phyloP scores from a whole-genome alignment of 2,113 vertebrate genomes.

The Osmerus eperlanus region DNA sequence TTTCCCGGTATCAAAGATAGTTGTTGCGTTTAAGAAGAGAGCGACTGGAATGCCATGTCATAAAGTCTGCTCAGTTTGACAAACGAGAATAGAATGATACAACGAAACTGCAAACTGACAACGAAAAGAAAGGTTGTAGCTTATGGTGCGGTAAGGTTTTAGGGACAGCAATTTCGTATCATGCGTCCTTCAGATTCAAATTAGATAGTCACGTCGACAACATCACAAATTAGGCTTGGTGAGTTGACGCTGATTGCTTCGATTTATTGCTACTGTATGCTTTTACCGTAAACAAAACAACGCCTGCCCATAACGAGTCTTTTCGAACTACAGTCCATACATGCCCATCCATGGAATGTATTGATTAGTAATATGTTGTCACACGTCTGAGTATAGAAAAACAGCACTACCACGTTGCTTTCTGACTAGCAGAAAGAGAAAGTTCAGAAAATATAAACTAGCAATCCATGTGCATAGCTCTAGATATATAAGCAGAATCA shows the following conservation, averaged over 20 bases:
- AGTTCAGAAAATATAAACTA: too few relatives aligned
- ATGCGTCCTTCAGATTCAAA: not conserved
- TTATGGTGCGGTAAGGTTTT: not conserved
- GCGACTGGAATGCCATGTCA: not conserved
- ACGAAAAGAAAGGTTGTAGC: not conserved
- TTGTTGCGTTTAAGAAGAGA: not conserved
- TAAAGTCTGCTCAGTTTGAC: not conserved
- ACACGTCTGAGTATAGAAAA: too few relatives aligned
- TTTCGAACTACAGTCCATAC: too few relatives aligned
- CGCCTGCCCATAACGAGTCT: too few relatives aligned
- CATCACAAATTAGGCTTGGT: not conserved
- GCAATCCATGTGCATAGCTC: too few relatives aligned
- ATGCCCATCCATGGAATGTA: too few relatives aligned
- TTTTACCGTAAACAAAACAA: not conserved
- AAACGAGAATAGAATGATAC: not conserved
- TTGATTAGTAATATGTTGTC: too few relatives aligned
- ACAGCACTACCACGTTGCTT: too few relatives aligned
- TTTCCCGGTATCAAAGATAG: conserved; percentile 4
- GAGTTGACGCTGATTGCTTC: not conserved
- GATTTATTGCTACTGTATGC: not conserved
- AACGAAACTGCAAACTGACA: not conserved
- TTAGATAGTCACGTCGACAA: not conserved
- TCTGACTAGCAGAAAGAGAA: too few relatives aligned
- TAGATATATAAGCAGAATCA: too few relatives aligned
- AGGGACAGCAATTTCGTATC: not conserved